Evolutionary conservation across 2,888 invertebrate genomes (phyloP).

Genomic region (Homarus gammarus): DNA sequence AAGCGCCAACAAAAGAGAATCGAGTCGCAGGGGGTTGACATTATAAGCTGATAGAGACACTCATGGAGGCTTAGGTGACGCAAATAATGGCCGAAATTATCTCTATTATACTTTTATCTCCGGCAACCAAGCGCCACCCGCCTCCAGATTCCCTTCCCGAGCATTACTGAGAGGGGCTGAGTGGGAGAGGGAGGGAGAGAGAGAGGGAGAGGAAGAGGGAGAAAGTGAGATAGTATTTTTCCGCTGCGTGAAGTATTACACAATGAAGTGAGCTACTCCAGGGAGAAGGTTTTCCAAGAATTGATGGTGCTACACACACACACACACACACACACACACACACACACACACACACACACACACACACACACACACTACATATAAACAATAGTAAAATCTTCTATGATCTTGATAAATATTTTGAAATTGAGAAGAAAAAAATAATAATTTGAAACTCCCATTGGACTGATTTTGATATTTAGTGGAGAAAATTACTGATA

Average conservation of each 20-base stretch:
- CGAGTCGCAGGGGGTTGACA: conserved; percentile 54
- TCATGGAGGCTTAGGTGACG: conserved; percentile 63
- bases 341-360: neutral
- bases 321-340: no score
- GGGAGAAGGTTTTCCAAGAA: no score
- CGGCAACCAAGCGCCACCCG: conserved; percentile 51
- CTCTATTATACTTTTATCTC: conserved; percentile 73
- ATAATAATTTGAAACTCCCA: no score
- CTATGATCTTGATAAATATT: no score
- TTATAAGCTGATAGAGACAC: conserved; percentile 73
- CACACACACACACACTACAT: no score
- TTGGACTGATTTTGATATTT: no score
- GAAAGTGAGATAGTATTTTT: neutral
- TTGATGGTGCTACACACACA: no score
- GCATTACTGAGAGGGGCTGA: neutral
- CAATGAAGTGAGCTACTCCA: no score
- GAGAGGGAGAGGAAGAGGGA: neutral
- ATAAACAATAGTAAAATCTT: no score
- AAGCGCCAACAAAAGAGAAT: conserved; percentile 65
- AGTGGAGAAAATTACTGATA: no score
- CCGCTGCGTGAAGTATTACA: no score
- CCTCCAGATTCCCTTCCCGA: conserved; percentile 21
- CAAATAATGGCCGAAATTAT: conserved; percentile 71
- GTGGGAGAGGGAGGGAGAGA: neutral
- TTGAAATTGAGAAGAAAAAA: no score